phyloP scores from a whole-genome alignment of 2,888 invertebrate genomes.

The Pycnomerus fuliginosus region DNA sequence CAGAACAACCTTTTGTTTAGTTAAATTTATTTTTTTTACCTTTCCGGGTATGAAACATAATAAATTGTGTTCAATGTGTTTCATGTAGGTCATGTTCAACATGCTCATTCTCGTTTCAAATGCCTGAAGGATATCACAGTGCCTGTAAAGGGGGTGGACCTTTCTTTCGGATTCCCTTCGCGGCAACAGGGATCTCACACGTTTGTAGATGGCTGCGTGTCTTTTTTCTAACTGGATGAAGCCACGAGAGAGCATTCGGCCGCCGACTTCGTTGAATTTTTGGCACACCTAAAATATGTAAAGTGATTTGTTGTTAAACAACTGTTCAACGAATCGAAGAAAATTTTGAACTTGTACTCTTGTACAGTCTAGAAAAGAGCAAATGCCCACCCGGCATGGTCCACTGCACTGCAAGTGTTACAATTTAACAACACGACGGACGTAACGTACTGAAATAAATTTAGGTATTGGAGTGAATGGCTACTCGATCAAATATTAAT shows the following conservation, averaged over 20 bases:
- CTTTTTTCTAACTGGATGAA: slow-evolving; percentile 77
- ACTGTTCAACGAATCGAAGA: no score
- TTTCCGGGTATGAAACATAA: slow-evolving; percentile 95
- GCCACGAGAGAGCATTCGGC: slow-evolving; percentile 76
- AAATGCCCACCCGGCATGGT: no score
- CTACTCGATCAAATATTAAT: no score
- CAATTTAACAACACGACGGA: no score
- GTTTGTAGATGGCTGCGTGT: slow-evolving; percentile 72
- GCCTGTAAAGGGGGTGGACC: slow-evolving; percentile 80
- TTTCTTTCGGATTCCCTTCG: slow-evolving; percentile 86
- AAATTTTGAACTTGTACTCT: no score
- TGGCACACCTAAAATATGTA: slow-evolving; percentile 67
- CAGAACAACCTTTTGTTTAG: neutral
- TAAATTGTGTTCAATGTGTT: slow-evolving; percentile 78
- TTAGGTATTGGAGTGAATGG: no score
- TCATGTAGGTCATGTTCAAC: slow-evolving; percentile 89
- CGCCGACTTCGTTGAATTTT: slow-evolving; percentile 73
- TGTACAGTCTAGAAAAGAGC: no score
- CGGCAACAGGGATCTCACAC: slow-evolving; percentile 79
- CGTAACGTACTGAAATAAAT: no score
- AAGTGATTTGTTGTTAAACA: no score
- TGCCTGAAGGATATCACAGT: slow-evolving; percentile 85
- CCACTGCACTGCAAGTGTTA: no score
- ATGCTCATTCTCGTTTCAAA: slow-evolving; percentile 90
- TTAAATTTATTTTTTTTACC: slow-evolving; percentile 54